Evolutionary conservation across 2,888 invertebrate genomes (phyloP).

Genomic region (Sarcophaga subvicina): DNA sequence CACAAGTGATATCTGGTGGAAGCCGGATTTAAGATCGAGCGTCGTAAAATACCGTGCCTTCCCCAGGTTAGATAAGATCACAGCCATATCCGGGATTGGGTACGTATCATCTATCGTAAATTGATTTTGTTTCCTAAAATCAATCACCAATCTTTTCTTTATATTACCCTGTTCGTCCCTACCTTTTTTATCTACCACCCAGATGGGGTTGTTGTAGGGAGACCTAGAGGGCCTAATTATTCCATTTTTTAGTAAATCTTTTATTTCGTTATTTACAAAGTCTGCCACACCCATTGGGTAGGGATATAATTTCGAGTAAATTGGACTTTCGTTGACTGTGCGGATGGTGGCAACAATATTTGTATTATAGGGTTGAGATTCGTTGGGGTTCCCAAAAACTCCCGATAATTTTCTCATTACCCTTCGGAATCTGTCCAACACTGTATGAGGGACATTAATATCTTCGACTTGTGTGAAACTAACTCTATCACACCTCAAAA

Average conservation of each 20-base stretch:
- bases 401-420: constrained; percentile 4
- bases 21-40: no score
- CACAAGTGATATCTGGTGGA: no score
- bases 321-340: constrained; percentile 33
- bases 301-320: constrained; percentile 40
- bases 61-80: not conserved
- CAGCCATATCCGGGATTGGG: constrained; percentile 44
- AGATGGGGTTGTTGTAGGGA: no score
- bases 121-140: constrained; percentile 51
- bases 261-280: constrained; percentile 45
- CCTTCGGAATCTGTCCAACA: not conserved
- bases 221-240: no score
- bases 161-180: constrained; percentile 38
- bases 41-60: no score
- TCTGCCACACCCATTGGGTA: constrained; percentile 51
- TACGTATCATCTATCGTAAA: constrained; percentile 51
- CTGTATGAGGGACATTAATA: constrained; percentile 31
- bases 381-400: constrained; percentile 41
- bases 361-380: not conserved
- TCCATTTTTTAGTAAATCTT: constrained; percentile 5
- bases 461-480: constrained; percentile 62
- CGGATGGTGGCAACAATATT: constrained; percentile 47
- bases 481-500: constrained; percentile 63
- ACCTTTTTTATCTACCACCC: not conserved
- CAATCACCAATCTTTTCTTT: constrained; percentile 45